Percentiles rank a stretch among this genome's conserved stretches.
These are phyloP conservation scores for Bettongia penicillata DNA, from an alignment of 2,113 vertebrate genomes.

Conservation along the genomic window DNA sequence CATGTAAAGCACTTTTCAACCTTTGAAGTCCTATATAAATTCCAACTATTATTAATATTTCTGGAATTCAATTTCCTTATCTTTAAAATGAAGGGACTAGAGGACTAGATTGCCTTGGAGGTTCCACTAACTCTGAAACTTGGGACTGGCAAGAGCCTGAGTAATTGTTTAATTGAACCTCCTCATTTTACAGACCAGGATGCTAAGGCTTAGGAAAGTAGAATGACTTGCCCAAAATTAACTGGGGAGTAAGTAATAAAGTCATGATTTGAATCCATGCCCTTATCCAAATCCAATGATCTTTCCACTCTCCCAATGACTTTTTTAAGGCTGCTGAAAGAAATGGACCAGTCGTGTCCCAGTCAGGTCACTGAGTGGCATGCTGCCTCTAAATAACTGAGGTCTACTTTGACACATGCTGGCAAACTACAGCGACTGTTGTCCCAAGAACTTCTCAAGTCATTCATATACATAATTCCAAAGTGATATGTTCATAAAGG, in stretches of 20 bases:
- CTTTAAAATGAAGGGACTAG: background rate
- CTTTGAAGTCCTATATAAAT: background rate
- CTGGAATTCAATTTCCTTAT: background rate
- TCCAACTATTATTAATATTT: background rate
- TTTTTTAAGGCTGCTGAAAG: background rate
- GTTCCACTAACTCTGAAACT: background rate
- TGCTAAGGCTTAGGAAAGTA: background rate
- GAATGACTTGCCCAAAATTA: background rate
- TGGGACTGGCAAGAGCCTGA: background rate
- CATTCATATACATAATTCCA: accelerated
- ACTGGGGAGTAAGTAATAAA: background rate
- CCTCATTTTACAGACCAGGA: background rate
- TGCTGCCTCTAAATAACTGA: background rate
- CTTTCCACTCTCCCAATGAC: background rate
- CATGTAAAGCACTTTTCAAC: background rate
- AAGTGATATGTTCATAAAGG: too few relatives aligned
- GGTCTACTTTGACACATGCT: background rate
- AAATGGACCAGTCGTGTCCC: accelerated
- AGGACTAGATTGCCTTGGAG: background rate
- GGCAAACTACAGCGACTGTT: background rate
- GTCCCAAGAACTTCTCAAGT: background rate
- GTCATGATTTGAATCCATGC: background rate
- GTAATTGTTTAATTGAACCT: background rate
- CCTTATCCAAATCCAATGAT: background rate
- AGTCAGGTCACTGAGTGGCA: background rate